A percentile compares a stretch with the other conserved stretches of the same genome.
phyloP scores from a whole-genome alignment of 23 tunicate species.

The Trididemnum clinides region DNA sequence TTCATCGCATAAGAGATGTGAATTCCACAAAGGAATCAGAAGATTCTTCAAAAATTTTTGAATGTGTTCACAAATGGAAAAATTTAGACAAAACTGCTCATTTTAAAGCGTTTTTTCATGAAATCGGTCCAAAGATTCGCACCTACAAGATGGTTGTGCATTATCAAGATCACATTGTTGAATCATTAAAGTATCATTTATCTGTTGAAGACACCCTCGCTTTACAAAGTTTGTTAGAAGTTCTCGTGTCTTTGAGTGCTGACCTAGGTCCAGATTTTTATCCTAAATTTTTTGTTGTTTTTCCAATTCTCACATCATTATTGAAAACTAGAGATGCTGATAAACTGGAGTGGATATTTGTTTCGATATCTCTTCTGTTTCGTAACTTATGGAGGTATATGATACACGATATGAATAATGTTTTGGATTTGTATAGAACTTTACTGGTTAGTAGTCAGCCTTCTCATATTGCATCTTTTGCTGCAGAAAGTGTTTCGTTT shows the following conservation, averaged over 20 bases:
- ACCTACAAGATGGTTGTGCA: conserved; percentile 74
- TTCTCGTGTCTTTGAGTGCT: conserved; percentile 60
- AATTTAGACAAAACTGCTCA: conserved; percentile 62
- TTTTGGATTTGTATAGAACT: conserved; percentile 44
- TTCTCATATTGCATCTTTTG: conserved; percentile 68
- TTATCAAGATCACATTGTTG: conserved; percentile 42
- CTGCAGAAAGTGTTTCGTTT: conserved; percentile 86
- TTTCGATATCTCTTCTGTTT: conserved; percentile 62
- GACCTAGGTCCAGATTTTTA: conserved; percentile 87
- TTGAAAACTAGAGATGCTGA: conserved; percentile 72
- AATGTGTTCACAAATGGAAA: conserved; percentile 73
- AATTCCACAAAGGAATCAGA: conserved; percentile 18
- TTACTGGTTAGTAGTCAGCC: conserved; percentile 61
- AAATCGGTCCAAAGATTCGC: conserved; percentile 38
- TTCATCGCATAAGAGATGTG: conserved; percentile 36
- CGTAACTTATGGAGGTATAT: conserved; percentile 67
- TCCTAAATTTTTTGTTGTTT: conserved; percentile 59
- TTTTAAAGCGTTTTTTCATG: conserved; percentile 30
- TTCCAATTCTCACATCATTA: conserved; percentile 50
- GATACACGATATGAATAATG: conserved; percentile 73
- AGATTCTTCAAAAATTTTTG: conserved; percentile 43
- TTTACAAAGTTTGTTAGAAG: conserved; percentile 67
- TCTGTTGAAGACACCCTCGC: conserved; percentile 62
- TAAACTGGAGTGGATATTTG: conserved; percentile 76
- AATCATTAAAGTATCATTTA: conserved; percentile 48